These are phyloP conservation scores for Muscicapa striata DNA, from an alignment of 2,797 vertebrate species.

Conservation along the genomic window DNA sequence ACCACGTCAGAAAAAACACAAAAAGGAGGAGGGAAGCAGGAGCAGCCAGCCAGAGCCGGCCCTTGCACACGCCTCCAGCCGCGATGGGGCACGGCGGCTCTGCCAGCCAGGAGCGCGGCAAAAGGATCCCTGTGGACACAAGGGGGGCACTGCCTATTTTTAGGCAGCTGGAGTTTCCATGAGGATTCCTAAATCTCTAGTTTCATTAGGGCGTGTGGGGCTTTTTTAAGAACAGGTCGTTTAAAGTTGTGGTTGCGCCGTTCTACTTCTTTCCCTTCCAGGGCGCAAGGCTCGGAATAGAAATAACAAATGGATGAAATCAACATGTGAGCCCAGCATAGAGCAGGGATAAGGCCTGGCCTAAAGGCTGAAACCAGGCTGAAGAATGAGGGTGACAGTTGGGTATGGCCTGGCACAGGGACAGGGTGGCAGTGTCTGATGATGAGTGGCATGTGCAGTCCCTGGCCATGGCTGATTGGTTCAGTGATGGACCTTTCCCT, in stretches of 20 bases:
- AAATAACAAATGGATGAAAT: conserved; percentile 35
- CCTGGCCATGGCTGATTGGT: background rate
- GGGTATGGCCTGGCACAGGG: background rate
- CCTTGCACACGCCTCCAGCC: background rate
- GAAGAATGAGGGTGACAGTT: background rate
- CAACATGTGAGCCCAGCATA: rapidly evolving
- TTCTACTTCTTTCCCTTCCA: conserved; percentile 17
- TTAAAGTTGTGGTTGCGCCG: conserved; percentile 30
- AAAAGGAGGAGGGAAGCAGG: background rate
- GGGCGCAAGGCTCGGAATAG: background rate
- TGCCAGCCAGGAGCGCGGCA: background rate
- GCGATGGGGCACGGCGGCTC: background rate
- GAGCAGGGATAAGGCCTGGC: background rate
- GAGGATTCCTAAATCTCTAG: conserved; percentile 66
- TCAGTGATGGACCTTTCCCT: background rate
- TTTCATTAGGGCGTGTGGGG: conserved; percentile 60
- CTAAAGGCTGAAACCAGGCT: background rate
- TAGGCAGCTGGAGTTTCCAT: conserved; percentile 61
- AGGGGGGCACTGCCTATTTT: conserved; percentile 50
- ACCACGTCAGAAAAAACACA: background rate
- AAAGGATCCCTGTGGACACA: background rate
- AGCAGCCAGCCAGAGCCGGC: background rate
- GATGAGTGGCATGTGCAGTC: background rate
- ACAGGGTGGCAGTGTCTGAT: background rate
- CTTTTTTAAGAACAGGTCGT: conserved; percentile 63